Evolutionary conservation across 2,888 invertebrate species (phyloP).

Genomic region (Harpalus rufipes): DNA sequence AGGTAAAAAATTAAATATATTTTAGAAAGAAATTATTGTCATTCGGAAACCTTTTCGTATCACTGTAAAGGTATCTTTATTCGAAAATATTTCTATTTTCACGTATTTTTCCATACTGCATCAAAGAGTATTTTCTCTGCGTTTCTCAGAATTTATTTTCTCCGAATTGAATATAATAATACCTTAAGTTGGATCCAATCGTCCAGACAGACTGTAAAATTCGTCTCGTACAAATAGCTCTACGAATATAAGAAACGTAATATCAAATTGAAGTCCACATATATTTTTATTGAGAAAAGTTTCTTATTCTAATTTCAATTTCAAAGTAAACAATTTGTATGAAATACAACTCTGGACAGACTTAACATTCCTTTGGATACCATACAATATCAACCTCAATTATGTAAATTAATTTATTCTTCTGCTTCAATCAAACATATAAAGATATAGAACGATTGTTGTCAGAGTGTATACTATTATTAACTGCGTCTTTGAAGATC

Average conservation of each 20-base stretch:
- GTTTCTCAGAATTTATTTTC: too few relatives aligned
- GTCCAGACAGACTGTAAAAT: neutral
- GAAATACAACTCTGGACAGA: neutral
- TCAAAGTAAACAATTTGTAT: neutral
- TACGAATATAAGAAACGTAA: neutral
- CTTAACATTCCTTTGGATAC: neutral
- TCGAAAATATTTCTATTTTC: too few relatives aligned
- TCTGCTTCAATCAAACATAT: neutral
- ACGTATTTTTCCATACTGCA: too few relatives aligned
- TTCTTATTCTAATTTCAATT: slow-evolving; percentile 4
- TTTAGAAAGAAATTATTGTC: too few relatives aligned
- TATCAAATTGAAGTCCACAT: neutral
- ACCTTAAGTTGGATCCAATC: neutral
- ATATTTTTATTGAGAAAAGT: slow-evolving; percentile 1
- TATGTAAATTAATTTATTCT: slow-evolving; percentile 41
- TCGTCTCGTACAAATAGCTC: neutral
- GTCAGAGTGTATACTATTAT: neutral
- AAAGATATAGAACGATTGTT: neutral
- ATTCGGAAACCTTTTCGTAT: too few relatives aligned
- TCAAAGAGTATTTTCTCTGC: too few relatives aligned
- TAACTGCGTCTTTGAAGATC: neutral
- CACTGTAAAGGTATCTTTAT: too few relatives aligned
- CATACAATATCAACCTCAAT: slow-evolving; percentile 32
- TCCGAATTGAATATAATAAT: neutral
- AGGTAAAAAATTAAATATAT: too few relatives aligned